Percentiles rank a stretch among this genome's conserved stretches.
Evolutionary conservation across 1,140 invertebrate species (phyloP).

Genomic region (Forficula auricularia): DNA sequence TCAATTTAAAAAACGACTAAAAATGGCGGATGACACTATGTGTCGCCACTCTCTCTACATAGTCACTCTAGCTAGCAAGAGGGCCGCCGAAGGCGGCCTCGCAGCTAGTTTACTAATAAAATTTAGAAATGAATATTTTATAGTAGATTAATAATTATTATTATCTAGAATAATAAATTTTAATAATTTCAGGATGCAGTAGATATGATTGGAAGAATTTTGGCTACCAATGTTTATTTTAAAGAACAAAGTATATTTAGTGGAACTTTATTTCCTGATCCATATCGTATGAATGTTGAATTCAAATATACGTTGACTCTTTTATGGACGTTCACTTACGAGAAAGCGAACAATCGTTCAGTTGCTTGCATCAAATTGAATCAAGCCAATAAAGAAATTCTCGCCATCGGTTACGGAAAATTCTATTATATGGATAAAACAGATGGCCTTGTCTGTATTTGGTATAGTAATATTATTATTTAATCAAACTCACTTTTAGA

Average conservation of each 20-base stretch:
- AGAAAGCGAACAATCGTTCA: slow-evolving; percentile 15
- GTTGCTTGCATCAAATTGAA: slow-evolving; percentile 44
- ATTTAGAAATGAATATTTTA: too few relatives aligned
- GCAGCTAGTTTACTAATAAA: too few relatives aligned
- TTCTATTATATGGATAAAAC: slow-evolving; percentile 30
- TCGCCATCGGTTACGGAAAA: slow-evolving; percentile 53
- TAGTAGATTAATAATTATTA: too few relatives aligned
- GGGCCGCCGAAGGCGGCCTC: too few relatives aligned
- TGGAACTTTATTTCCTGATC: slow-evolving; percentile 37
- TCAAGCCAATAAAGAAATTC: slow-evolving; percentile 38
- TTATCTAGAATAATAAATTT: too few relatives aligned
- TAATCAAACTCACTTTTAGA: too few relatives aligned
- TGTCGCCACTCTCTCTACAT: too few relatives aligned
- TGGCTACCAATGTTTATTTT: slow-evolving; percentile 44
- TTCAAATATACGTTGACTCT: slow-evolving; percentile 42
- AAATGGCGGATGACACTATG: too few relatives aligned
- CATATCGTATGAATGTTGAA: slow-evolving; percentile 35
- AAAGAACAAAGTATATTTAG: slow-evolving; percentile 43
- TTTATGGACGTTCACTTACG: slow-evolving; percentile 38
- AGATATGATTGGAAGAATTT: slow-evolving; percentile 42
- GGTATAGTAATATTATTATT: slow-evolving; percentile 33
- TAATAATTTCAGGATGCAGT: slow-evolving; percentile 29
- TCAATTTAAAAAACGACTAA: too few relatives aligned
- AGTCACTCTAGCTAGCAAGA: too few relatives aligned
- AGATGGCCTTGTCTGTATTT: slow-evolving; percentile 53